Percentiles rank a stretch among this genome's conserved stretches.
phyloP scores from a whole-genome alignment of 2,113 vertebrate species.

The Eupsittula cactorum region DNA sequence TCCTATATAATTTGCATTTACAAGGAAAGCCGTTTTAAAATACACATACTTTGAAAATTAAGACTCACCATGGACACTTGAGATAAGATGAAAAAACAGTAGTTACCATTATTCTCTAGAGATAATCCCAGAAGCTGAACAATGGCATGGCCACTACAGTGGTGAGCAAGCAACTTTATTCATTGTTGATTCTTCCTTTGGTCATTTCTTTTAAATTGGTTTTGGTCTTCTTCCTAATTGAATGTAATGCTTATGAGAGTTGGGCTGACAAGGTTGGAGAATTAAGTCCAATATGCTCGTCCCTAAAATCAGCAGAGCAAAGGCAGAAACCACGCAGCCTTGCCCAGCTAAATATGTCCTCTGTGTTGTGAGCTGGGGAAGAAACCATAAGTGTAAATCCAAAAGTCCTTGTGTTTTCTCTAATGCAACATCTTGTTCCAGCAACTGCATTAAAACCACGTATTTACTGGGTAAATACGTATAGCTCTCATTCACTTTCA shows the following conservation, averaged over 20 bases:
- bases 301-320: background rate
- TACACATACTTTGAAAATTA: constrained; percentile 11
- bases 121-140: background rate
- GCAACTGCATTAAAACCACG: background rate
- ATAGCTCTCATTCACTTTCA: background rate
- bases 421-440: background rate
- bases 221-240: constrained; percentile 42
- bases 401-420: background rate
- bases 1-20: constrained; percentile 5
- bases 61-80: background rate
- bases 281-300: constrained; percentile 23
- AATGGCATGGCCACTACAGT: background rate
- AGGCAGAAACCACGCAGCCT: background rate
- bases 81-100: background rate
- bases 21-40: constrained; percentile 35
- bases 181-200: background rate
- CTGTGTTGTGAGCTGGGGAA: background rate
- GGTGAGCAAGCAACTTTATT: background rate
- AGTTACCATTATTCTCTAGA: background rate
- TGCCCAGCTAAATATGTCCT: background rate
- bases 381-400: background rate
- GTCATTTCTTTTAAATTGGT: constrained; percentile 7
- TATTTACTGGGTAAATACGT: background rate
- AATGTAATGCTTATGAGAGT: constrained; percentile 39
- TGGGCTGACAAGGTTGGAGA: constrained; percentile 17